A percentile compares a stretch with the other conserved stretches of the same genome.
Evolutionary conservation across 2,888 invertebrate genomes (phyloP).

Genomic region (Dysmachus trigonus): DNA sequence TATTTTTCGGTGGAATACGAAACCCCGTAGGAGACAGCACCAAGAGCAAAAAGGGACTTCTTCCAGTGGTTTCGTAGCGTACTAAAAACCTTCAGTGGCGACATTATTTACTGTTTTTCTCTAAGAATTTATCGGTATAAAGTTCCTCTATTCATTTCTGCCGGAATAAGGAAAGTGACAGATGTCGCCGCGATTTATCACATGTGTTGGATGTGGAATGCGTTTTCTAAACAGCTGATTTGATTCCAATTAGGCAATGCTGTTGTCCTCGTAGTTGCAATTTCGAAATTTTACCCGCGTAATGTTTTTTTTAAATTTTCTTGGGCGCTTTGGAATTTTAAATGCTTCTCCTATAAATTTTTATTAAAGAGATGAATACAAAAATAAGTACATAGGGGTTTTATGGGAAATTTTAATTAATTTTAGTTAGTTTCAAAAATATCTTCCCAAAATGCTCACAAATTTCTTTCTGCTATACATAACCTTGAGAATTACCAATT

Average conservation of each 20-base stretch:
- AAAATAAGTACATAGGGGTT: no score
- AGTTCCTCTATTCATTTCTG: neutral
- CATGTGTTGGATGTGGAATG: neutral
- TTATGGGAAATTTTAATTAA: no score
- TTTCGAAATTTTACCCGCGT: no score
- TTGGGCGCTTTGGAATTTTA: no score
- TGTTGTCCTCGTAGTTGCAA: no score
- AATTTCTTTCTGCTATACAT: no score
- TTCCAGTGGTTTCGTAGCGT: constrained; percentile 77
- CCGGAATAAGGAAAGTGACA: neutral
- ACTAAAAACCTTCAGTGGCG: neutral
- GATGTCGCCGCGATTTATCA: neutral
- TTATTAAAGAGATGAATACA: no score
- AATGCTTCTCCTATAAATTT: no score
- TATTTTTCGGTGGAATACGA: constrained; percentile 76
- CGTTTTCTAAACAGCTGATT: neutral
- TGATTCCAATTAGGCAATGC: neutral
- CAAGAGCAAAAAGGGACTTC: constrained; percentile 78
- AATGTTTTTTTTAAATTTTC: no score
- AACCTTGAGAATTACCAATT: no score
- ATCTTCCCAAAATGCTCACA: no score
- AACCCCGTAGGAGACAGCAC: constrained; percentile 75
- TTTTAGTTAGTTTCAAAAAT: no score
- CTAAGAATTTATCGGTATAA: neutral
- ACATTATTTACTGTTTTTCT: neutral